Evolutionary conservation across 2,113 vertebrate species (phyloP).

Genomic region (Coptodon bakossiorum): DNA sequence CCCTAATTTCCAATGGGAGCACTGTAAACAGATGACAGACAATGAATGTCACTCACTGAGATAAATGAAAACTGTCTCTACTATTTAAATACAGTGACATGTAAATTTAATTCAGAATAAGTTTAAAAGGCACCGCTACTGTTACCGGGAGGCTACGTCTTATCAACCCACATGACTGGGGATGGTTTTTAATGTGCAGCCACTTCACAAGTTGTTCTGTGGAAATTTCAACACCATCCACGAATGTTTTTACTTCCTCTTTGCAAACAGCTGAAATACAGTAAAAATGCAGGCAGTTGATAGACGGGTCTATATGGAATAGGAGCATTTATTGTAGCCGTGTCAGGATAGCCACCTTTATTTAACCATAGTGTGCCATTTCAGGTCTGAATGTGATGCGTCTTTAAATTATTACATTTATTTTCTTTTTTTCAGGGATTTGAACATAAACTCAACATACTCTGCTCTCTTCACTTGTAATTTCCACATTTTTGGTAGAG

Average conservation of each 20-base stretch:
- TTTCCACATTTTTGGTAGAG: background rate
- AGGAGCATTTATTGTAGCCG: background rate
- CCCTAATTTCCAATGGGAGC: background rate
- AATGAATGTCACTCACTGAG: background rate
- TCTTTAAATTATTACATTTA: background rate
- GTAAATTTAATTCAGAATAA: background rate
- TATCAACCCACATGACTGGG: background rate
- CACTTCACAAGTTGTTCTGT: background rate
- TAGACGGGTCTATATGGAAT: fast-evolving
- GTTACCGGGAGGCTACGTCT: background rate
- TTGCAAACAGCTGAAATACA: background rate
- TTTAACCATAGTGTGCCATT: background rate
- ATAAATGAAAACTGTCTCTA: background rate
- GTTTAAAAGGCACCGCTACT: background rate
- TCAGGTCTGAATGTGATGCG: background rate
- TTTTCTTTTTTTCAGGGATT: background rate
- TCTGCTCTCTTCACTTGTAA: background rate
- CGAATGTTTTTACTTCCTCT: background rate
- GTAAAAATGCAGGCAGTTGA: background rate
- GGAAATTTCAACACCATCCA: background rate
- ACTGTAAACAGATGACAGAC: background rate
- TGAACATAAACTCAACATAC: background rate
- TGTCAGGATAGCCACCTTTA: background rate
- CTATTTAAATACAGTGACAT: background rate
- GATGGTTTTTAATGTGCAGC: background rate